These are phyloP conservation scores for Aplysia californica DNA, from an alignment of 1,140 invertebrate genomes.

Conservation along the genomic window DNA sequence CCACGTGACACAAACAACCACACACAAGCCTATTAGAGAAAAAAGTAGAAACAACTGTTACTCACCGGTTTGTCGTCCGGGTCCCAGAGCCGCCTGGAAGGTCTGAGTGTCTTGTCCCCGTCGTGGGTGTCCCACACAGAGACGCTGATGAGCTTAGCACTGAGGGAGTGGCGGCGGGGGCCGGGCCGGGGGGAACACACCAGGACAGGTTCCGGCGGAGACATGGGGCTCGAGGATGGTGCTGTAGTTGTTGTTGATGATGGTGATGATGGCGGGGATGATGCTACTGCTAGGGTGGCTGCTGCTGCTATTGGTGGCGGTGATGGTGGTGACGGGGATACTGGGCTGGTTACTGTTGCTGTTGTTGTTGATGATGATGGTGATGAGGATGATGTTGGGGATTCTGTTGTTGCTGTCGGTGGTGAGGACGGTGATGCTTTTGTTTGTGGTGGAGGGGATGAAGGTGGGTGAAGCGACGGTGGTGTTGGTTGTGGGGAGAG, in stretches of 20 bases:
- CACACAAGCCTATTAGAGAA: no score
- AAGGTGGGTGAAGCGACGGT: background rate
- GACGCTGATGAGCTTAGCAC: constrained; percentile 33
- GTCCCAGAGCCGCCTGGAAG: constrained; percentile 23
- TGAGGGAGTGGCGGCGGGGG: background rate
- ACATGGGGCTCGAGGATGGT: background rate
- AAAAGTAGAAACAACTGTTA: background rate
- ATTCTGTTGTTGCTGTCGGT: no score
- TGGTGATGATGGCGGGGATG: constrained; percentile 15
- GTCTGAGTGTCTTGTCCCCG: constrained; percentile 21
- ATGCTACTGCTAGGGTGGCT: background rate
- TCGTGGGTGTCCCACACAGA: constrained; percentile 36
- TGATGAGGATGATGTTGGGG: no score
- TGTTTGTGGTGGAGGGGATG: background rate
- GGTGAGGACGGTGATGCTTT: background rate
- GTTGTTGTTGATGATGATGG: background rate
- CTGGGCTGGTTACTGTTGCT: no score
- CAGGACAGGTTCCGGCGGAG: background rate
- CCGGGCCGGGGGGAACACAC: background rate
- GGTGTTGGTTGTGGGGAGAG: background rate
- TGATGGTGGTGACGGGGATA: background rate
- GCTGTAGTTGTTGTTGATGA: constrained; percentile 2
- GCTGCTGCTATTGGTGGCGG: background rate
- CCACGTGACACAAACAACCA: no score
- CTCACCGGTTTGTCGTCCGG: constrained; percentile 29